Base-by-base conservation (phyloP, 1,140 invertebrate species). In the Potamilus streckersoni region DNA sequence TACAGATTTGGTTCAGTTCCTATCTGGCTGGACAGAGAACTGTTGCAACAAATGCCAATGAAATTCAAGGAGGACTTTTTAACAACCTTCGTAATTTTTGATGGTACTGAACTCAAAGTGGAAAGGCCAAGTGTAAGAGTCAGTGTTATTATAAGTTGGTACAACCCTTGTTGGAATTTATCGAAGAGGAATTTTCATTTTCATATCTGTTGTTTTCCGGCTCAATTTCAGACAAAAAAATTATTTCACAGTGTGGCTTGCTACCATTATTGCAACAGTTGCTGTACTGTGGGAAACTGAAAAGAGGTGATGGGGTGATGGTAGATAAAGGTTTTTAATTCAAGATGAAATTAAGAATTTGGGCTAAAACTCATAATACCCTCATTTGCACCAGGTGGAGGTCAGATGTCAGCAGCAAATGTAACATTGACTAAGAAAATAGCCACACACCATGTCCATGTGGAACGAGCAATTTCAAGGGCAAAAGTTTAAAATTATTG, bases 71-170 rank as follows among this genome's bases (percentile, higher is more conserved):
- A 75, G 65, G 69, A 78, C n/a, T 79, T 80, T 74, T 69, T 59
- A 57, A 68, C 19, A 20, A 65, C 63, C 11, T 23, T 80, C 16
- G 61, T 73, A 12, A 80, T 80, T 38, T 27, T 80, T 17, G 79
- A 80, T 75, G 73, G 73, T n/a, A 79, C 79, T 31, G 79, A 80
- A 73, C 27, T 80, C 8, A 79, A 79, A 65, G 69, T 74, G n/a
- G 17, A 80, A 72, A 69, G 17, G 63, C 62, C 69, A 27, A 60
- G 59, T 19, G 49, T 16, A 78, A 79, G 73, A 73, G 71, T 38
- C 76, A 83, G 67, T 72, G 57, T 38, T 81, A 81, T 69, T 79
- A 73, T 57, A 83, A 83, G 20, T 81, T 2, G 38, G 31, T 1
- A 79, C 71, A 19, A 83, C 81, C 23, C 67, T 83, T 1, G 71